Base-by-base conservation (phyloP, 2,113 vertebrate species). In the Myotis yumanensis region DNA sequence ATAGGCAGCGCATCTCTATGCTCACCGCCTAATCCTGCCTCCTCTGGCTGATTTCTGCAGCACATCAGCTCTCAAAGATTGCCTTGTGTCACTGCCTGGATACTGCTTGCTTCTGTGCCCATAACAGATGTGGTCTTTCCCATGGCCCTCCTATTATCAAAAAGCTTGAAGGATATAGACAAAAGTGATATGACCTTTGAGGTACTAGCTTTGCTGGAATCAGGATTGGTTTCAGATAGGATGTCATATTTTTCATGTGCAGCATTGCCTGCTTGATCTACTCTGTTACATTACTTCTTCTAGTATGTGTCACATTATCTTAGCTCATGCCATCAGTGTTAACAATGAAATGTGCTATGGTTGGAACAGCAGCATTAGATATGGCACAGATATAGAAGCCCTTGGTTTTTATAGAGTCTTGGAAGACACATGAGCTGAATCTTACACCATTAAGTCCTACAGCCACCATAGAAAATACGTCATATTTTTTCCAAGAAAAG, bases 231-330 rank as follows among this genome's bases (percentile, higher is more conserved):
- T 95, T 95, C 90, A 76, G 76, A 83, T 35, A 68, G 88, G 51
- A 35, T 86, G 88, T 75, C 92, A 86, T 51, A 82, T 57, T 92
- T 93, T 80, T 92, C 73, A 92, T 51, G 94, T 28, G 69, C 11
- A 75, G 54, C 85, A 32, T 52, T n/a, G 46, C 54, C 79, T 91
- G 71, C 30, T 54, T 86, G 88, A 89, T 91, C 77, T 17, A 59
- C 37, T 82, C 75, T 95, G 94, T 95, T 95, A 89, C 68, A 69
- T 89, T 51, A n/a, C 77, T 93, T 87, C 80, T 77, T 82, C 81
- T 35, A 30, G 85, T 35, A 4, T 10, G 28, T 93, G 90, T 93
- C 84, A 64, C 30, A 62, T 83, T 90, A 69, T 69, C 86, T 82
- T 79, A 97, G 86, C 82, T 80, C 93, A 83, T 20, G 86, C 90